phyloP scores from a whole-genome alignment of 2,888 invertebrate genomes.

The Cataglyphis albicans region DNA sequence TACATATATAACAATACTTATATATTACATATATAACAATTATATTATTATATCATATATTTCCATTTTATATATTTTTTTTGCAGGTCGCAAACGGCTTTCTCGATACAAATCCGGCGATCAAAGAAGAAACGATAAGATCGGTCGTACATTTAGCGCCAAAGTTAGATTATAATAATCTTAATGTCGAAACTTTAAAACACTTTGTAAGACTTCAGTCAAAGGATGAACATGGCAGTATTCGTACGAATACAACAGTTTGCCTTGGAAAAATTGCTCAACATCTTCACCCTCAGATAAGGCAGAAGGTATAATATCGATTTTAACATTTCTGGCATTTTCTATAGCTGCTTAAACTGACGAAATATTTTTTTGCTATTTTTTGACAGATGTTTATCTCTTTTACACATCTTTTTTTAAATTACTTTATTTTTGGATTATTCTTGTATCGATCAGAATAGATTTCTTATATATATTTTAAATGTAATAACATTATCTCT shows the following conservation, averaged over 20 bases:
- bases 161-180: slow-evolving; percentile 98
- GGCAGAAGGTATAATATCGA: slow-evolving; percentile 90
- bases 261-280: slow-evolving; percentile 99
- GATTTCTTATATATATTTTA: neutral
- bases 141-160: slow-evolving; percentile 98
- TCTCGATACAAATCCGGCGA: slow-evolving; percentile 98
- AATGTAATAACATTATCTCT: neutral
- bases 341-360: neutral
- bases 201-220: slow-evolving; percentile 98
- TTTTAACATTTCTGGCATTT: neutral
- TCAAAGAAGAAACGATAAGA: slow-evolving; percentile 99
- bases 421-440: slow-evolving; percentile 14
- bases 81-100: slow-evolving; percentile 94
- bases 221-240: slow-evolving; percentile 97
- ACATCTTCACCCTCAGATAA: slow-evolving; percentile 96
- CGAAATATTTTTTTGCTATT: slow-evolving; percentile 8
- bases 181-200: slow-evolving; percentile 97
- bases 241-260: slow-evolving; percentile 98
- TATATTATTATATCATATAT: slow-evolving; percentile 4
- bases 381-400: neutral
- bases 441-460: slow-evolving; percentile 4
- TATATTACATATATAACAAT: neutral
- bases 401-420: slow-evolving; percentile 2
- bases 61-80: slow-evolving; percentile 34
- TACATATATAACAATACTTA: neutral